Conservation (phyloP, 2,113 vertebrate species). For the Anolis carolinensis region DNA sequence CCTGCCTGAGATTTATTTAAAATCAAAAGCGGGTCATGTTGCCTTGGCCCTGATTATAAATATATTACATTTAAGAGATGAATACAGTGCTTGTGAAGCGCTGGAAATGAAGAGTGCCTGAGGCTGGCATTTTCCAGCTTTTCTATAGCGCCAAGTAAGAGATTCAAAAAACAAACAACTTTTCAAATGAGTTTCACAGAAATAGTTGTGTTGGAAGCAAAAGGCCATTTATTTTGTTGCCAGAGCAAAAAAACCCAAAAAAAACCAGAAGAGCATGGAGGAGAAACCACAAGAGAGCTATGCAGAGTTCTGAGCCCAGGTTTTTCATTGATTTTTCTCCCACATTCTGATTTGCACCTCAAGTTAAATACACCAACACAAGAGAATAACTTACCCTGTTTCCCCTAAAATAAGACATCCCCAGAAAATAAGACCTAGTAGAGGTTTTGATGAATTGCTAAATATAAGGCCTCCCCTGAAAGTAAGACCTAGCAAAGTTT, state of each 20-base stretch:
- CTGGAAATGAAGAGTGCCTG: conserved; percentile 54
- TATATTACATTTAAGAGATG: conserved; percentile 57
- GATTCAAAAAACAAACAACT: conserved; percentile 46
- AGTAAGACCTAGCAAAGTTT: too few species aligned
- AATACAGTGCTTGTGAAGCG: conserved; percentile 48
- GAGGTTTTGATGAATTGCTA: too few species aligned
- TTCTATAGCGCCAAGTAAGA: conserved; percentile 16
- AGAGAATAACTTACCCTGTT: too few species aligned
- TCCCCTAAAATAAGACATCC: too few species aligned
- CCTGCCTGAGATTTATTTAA: conserved; percentile 61
- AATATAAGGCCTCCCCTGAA: too few species aligned
- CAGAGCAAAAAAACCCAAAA: conserved; percentile 9
- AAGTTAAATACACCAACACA: not conserved
- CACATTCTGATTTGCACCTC: not conserved
- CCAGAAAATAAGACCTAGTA: too few species aligned
- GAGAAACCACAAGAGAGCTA: not conserved
- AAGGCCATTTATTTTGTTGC: conserved; percentile 36
- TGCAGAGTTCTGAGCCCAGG: not conserved
- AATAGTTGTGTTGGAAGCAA: conserved; percentile 19
- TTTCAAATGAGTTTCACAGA: conserved; percentile 41
- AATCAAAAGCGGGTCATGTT: conserved; percentile 54
- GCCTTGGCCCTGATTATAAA: conserved; percentile 60
- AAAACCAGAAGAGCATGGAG: not conserved
- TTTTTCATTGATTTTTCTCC: not conserved
- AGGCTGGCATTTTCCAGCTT: conserved; percentile 58